Percentiles rank a stretch among this genome's conserved stretches.
Evolutionary conservation across 2,113 vertebrate species (phyloP).

Genomic region (Platycercus adscitus): DNA sequence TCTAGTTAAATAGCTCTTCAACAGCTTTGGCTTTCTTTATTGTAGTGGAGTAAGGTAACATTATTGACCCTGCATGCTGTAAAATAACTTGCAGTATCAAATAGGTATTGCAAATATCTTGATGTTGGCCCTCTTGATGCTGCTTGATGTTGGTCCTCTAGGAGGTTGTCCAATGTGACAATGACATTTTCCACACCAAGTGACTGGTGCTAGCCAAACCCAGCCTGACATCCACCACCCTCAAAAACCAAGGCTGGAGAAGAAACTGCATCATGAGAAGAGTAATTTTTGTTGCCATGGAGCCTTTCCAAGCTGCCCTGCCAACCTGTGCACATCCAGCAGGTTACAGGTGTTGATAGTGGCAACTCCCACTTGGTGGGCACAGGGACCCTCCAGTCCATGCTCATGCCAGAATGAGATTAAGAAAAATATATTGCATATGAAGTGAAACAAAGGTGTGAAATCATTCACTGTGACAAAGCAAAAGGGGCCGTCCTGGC

Average conservation of each 20-base stretch:
- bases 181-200: not conserved
- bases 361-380: too few relatives aligned
- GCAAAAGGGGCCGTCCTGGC: not conserved
- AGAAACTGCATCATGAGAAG: not conserved
- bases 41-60: not conserved
- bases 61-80: not conserved
- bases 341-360: not conserved
- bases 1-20: not conserved
- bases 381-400: not conserved
- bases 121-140: not conserved
- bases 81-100: not conserved
- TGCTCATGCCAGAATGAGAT: not conserved
- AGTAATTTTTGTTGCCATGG: not conserved
- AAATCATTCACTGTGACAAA: accelerated
- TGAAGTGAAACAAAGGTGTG: not conserved
- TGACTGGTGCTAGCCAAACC: not conserved
- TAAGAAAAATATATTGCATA: not conserved
- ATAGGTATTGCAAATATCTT: not conserved
- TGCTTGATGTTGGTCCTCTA: not conserved
- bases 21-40: not conserved
- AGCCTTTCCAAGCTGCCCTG: not conserved
- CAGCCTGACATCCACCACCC: not conserved
- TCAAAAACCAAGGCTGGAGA: not conserved
- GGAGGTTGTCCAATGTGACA: not conserved
- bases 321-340: not conserved